Conservation (phyloP, 1,140 invertebrate genomes). For the Drosophila funebris region DNA sequence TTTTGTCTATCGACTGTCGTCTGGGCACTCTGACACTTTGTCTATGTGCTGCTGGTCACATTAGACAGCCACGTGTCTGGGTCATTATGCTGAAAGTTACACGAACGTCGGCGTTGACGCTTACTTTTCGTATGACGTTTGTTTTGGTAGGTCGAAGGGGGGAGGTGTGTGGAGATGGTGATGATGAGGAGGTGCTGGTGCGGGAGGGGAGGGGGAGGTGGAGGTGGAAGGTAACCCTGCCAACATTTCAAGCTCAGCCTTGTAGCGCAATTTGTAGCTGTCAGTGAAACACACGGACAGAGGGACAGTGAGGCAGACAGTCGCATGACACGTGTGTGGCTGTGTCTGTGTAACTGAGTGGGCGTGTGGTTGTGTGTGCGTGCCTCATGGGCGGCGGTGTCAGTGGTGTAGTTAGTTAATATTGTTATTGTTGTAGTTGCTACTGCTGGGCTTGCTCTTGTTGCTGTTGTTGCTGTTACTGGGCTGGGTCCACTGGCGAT, state of each 20-base stretch:
- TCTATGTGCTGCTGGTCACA: constrained; percentile 57
- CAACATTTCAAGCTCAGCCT: constrained; percentile 49
- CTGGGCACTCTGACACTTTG: constrained; percentile 41
- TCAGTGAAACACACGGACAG: constrained; percentile 56
- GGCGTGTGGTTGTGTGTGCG: constrained; percentile 51
- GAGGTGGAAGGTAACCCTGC: neutral
- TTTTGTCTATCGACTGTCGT: constrained; percentile 8
- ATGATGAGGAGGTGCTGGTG: neutral
- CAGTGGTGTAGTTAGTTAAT: constrained; percentile 66
- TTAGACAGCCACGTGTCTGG: constrained; percentile 81
- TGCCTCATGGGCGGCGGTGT: constrained; percentile 43
- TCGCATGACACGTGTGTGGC: constrained; percentile 59
- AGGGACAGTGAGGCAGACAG: constrained; percentile 24
- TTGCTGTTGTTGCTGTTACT: constrained; percentile 12
- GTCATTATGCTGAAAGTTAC: constrained; percentile 82
- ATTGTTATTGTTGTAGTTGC: constrained; percentile 15
- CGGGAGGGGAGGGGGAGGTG: neutral
- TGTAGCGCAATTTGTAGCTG: constrained; percentile 77
- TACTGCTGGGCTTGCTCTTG: constrained; percentile 19
- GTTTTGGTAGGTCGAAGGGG: constrained; percentile 12
- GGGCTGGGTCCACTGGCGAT: constrained; percentile 59
- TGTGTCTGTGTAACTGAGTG: constrained; percentile 27
- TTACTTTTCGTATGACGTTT: too few species aligned
- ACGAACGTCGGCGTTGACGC: constrained; percentile 72
- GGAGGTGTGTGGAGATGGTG: neutral